These are phyloP conservation scores for Dicerorhinus sumatrensis DNA, from an alignment of 2,113 vertebrate genomes.

Conservation along the genomic window DNA sequence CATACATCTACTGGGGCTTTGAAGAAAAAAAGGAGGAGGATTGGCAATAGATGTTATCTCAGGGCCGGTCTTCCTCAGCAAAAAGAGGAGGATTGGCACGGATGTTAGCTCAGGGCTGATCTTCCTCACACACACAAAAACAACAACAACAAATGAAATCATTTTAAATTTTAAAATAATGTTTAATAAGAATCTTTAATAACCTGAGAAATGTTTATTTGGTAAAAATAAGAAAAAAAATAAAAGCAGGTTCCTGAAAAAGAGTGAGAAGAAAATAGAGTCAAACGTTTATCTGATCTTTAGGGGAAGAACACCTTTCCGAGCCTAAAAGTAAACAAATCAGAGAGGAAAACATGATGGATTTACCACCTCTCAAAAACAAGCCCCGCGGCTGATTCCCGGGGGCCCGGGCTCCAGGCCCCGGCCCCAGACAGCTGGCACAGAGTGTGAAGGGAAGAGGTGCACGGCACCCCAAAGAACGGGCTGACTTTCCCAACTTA, in stretches of 20 bases:
- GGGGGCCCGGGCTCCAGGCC: background rate
- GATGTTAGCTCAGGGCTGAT: too few relatives aligned
- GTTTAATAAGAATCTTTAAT: background rate
- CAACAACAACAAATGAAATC: background rate
- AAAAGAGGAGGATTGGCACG: too few relatives aligned
- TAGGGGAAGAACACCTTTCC: background rate
- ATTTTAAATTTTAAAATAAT: background rate
- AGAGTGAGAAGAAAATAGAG: background rate
- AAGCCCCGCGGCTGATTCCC: background rate
- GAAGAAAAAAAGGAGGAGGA: too few relatives aligned
- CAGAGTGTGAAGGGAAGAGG: too few relatives aligned
- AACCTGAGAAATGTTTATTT: background rate
- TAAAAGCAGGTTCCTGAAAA: background rate
- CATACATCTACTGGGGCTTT: too few relatives aligned
- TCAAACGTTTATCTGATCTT: background rate
- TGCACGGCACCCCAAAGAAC: too few relatives aligned
- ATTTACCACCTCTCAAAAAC: fast-evolving
- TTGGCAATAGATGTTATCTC: too few relatives aligned
- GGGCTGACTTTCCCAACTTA: too few relatives aligned
- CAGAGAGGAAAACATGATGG: fast-evolving
- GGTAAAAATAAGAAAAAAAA: background rate
- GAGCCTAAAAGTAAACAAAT: background rate
- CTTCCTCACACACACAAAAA: too few relatives aligned
- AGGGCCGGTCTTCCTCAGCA: too few relatives aligned
- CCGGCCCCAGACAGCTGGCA: too few relatives aligned